phyloP scores from a whole-genome alignment of 2,888 invertebrate species.

The Melitaea athalia region DNA sequence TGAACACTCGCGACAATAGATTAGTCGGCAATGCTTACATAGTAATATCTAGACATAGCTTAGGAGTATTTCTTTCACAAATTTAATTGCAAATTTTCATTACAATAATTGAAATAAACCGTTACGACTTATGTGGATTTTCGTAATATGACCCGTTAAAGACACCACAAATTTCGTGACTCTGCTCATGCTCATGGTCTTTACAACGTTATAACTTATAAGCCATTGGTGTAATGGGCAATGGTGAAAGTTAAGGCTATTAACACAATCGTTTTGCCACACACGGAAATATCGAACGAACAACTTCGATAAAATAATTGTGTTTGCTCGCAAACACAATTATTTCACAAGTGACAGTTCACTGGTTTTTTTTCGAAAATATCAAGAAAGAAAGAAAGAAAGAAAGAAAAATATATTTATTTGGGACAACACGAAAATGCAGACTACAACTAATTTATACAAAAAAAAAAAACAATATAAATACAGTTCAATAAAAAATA shows the following conservation, averaged over 20 bases:
- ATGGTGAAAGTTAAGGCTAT: slow-evolving; percentile 41
- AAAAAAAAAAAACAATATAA: too few relatives aligned
- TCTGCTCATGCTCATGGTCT: slow-evolving; percentile 36
- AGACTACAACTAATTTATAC: too few relatives aligned
- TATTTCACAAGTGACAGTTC: too few relatives aligned
- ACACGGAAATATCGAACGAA: slow-evolving; percentile 32
- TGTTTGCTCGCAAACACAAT: neutral
- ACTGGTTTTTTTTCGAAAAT: too few relatives aligned
- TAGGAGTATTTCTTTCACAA: neutral
- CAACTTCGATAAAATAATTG: slow-evolving; percentile 17
- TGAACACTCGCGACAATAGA: too few relatives aligned
- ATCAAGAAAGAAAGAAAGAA: too few relatives aligned
- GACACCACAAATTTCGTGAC: slow-evolving; percentile 13
- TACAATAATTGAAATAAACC: neutral
- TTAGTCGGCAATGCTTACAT: too few relatives aligned
- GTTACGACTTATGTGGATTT: neutral
- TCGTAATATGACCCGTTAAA: neutral
- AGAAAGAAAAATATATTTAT: too few relatives aligned
- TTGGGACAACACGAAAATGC: too few relatives aligned
- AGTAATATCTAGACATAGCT: too few relatives aligned
- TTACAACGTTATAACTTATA: neutral
- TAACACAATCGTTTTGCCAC: slow-evolving; percentile 37
- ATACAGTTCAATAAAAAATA: too few relatives aligned
- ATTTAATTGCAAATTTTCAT: neutral
- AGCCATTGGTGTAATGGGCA: slow-evolving; percentile 30